Evolutionary conservation across 2,888 invertebrate species (phyloP).

Genomic region (Charanyca ferruginea): DNA sequence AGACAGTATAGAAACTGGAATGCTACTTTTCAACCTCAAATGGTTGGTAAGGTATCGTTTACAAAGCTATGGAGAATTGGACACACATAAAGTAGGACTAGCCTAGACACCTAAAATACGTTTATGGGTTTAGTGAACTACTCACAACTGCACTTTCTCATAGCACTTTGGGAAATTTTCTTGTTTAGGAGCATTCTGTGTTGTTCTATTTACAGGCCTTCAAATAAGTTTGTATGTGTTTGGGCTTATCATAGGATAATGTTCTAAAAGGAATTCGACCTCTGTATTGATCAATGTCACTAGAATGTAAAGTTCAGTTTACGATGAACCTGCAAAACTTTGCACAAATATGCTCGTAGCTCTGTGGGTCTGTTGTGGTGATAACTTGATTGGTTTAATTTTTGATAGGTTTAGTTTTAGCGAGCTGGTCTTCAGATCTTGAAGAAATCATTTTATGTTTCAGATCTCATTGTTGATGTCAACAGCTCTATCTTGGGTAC

Average conservation of each 20-base stretch:
- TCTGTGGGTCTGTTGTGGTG: too few relatives aligned
- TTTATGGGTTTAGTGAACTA: slow-evolving; percentile 47
- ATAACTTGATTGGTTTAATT: too few relatives aligned
- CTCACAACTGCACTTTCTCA: slow-evolving; percentile 24
- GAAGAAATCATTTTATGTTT: not conserved
- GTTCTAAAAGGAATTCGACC: slow-evolving; percentile 11
- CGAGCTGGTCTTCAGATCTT: not conserved
- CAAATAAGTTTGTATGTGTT: too few relatives aligned
- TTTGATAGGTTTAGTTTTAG: not conserved
- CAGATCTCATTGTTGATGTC: too few relatives aligned
- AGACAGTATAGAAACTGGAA: slow-evolving; percentile 11
- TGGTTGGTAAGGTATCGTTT: slow-evolving; percentile 39
- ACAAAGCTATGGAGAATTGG: slow-evolving; percentile 36
- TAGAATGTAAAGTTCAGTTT: slow-evolving; percentile 1
- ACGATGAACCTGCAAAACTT: not conserved
- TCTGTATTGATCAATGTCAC: not conserved
- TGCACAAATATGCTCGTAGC: too few relatives aligned
- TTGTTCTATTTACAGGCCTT: too few relatives aligned
- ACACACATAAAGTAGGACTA: slow-evolving; percentile 35
- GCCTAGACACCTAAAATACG: slow-evolving; percentile 43
- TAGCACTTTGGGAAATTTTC: slow-evolving; percentile 15
- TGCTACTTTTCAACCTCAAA: slow-evolving; percentile 33
- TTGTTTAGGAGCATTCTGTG: not conserved
- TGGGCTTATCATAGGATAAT: too few relatives aligned
- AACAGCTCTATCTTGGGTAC: not conserved